phyloP scores from a whole-genome alignment of 2,888 invertebrate species.

The Biston stratarius region DNA sequence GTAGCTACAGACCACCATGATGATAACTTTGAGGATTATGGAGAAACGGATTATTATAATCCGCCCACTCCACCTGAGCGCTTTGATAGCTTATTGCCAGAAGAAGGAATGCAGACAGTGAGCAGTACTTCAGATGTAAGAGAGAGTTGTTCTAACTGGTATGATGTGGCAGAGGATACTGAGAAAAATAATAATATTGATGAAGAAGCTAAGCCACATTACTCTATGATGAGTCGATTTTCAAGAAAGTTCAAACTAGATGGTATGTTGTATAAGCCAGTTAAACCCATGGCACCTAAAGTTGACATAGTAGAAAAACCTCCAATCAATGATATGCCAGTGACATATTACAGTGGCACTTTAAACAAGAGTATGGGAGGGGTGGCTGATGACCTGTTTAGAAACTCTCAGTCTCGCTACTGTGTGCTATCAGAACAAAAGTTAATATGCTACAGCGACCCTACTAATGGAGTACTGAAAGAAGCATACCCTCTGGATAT shows the following conservation, averaged over 20 bases:
- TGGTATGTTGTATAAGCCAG: slow-evolving; percentile 69
- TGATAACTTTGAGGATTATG: slow-evolving; percentile 66
- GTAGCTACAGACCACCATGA: slow-evolving; percentile 76
- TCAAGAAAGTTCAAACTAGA: slow-evolving; percentile 83
- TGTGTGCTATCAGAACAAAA: slow-evolving; percentile 91
- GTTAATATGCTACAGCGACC: slow-evolving; percentile 91
- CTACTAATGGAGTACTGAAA: slow-evolving; percentile 88
- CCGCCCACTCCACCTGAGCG: slow-evolving; percentile 89
- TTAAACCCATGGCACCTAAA: slow-evolving; percentile 58
- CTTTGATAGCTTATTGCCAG: slow-evolving; percentile 86
- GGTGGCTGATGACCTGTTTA: slow-evolving; percentile 89
- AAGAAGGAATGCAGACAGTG: slow-evolving; percentile 20
- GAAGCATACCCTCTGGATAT: slow-evolving; percentile 90
- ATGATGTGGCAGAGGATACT: slow-evolving; percentile 54
- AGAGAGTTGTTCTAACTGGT: slow-evolving; percentile 79
- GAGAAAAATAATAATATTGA: slow-evolving; percentile 50
- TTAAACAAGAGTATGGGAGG: slow-evolving; percentile 86
- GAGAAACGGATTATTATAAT: slow-evolving; percentile 77
- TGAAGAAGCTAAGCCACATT: slow-evolving; percentile 59
- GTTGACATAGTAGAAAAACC: slow-evolving; percentile 81
- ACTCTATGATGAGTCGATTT: slow-evolving; percentile 73
- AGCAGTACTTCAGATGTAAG: slow-evolving; percentile 48
- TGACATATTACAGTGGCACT: slow-evolving; percentile 86
- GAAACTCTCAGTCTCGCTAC: slow-evolving; percentile 91
- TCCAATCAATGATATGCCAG: slow-evolving; percentile 74